Conservation (phyloP, 2,888 invertebrate species). For the Escarpia spicata region DNA sequence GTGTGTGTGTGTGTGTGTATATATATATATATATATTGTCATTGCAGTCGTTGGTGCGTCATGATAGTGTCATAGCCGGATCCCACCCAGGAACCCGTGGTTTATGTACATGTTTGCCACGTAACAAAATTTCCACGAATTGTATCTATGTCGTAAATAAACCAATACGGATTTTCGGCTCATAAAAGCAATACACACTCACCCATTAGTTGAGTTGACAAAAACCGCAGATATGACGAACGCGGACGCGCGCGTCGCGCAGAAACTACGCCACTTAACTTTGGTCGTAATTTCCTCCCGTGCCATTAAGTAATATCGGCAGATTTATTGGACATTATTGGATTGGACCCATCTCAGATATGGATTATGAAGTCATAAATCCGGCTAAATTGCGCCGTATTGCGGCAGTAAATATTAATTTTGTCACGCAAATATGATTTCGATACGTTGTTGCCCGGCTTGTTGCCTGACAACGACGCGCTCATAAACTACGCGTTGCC, state of each 20-base stretch:
- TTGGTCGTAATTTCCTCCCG: conserved; percentile 3
- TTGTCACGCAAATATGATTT: neutral
- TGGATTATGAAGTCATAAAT: conserved; percentile 14
- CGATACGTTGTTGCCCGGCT: neutral
- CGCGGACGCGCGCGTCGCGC: neutral
- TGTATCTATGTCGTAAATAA: conserved; percentile 1
- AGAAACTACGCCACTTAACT: neutral
- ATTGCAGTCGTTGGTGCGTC: no score
- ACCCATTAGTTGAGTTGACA: neutral
- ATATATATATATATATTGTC: no score
- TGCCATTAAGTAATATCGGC: conserved; percentile 5
- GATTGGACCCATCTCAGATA: neutral
- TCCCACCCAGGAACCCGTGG: no score
- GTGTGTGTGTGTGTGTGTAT: no score
- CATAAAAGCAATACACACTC: conserved; percentile 5
- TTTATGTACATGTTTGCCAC: neutral
- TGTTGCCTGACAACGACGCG: neutral
- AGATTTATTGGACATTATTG: conserved; percentile 16
- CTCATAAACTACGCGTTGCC: neutral
- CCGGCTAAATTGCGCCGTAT: neutral
- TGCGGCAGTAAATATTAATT: conserved; percentile 16
- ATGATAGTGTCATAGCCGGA: no score
- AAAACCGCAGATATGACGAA: conserved; percentile 16
- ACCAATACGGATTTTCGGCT: conserved; percentile 10
- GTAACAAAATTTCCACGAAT: neutral